These are phyloP conservation scores for Sarcophaga peregrina DNA, from an alignment of 1,140 invertebrate species.

Conservation along the genomic window DNA sequence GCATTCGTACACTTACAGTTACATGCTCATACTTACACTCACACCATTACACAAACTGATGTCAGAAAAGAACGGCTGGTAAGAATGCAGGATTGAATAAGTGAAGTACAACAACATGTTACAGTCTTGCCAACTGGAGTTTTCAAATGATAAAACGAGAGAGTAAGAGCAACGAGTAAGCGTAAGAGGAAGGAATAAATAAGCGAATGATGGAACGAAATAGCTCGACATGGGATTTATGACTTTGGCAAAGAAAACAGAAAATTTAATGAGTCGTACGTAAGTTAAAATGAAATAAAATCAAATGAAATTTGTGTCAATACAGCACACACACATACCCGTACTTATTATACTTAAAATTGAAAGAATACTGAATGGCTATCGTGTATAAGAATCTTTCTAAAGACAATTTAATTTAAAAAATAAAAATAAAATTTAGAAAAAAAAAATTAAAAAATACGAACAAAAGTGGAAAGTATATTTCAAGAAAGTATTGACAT, in stretches of 20 bases:
- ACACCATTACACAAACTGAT: no score
- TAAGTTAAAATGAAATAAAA: not conserved
- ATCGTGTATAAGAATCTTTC: not conserved
- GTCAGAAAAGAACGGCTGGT: no score
- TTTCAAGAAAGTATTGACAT: not conserved
- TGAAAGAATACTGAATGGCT: not conserved
- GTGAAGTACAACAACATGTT: not conserved
- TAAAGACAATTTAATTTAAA: not conserved
- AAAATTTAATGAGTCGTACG: slow-evolving; percentile 23
- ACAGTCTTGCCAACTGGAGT: not conserved
- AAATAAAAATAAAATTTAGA: not conserved
- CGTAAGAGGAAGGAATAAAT: not conserved
- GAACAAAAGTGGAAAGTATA: not conserved
- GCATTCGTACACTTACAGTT: no score
- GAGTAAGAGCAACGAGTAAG: no score
- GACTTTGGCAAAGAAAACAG: slow-evolving; percentile 21
- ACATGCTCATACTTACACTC: no score
- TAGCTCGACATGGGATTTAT: slow-evolving; percentile 8
- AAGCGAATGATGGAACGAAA: not conserved
- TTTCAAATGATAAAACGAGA: not conserved
- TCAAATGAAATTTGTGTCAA: slow-evolving; percentile 22
- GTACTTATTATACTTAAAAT: no score
- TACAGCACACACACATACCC: not conserved
- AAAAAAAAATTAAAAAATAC: not conserved
- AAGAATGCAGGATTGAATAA: no score